Base-by-base conservation (phyloP, 30 jellyfish, hydroid and myxozoan genomes). In the Aurelia sp. region DNA sequence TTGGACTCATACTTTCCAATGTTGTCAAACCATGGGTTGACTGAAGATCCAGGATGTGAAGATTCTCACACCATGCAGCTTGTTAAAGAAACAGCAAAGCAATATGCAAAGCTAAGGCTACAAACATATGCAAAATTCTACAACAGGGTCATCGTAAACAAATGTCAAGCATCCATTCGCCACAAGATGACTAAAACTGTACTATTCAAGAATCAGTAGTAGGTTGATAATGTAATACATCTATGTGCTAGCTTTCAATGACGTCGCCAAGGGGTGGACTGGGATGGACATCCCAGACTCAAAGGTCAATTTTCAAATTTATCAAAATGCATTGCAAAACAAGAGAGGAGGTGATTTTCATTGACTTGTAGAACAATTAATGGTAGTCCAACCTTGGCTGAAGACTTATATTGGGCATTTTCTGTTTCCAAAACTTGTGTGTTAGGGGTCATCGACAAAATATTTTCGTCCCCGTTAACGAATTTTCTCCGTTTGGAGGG, bases 121-220 rank as follows among this genome's bases (percentile, higher is more conserved):
- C 20, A 13, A 13, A 57, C 16, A 11, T 20, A 41, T 11, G 11
- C 15, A 60, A 62, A 21, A 78, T 66, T 22, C 65, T 78, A 78
- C 48, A 78, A 60, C 81, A 78, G 89, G 60, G 81, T 15, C 33
- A 66, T 62, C 63, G 89, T 78, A 20, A 60, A 78, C 81, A 59
- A 78, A 61, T 8, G 82, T 1, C 80, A 78, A 62, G 79, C 89
- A 20, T 78, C 89, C 20, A 62, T 78, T 16, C 27, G 89, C 13
- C 89, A 78, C 77, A 78, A 78, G 82, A 22, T 78, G 89, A 78
- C 89, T 59, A 78, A 78, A 64, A 61, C 89, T 22, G 89, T 78
- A 13, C 20, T 78, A 17, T 78, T 78, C 35, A 78, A 78, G 48
- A 78, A 78, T 51, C 89, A 78, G 66, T 74, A 78, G 87, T 22